phyloP scores from a whole-genome alignment of 2,888 invertebrate species.

The Andrena bicolor region DNA sequence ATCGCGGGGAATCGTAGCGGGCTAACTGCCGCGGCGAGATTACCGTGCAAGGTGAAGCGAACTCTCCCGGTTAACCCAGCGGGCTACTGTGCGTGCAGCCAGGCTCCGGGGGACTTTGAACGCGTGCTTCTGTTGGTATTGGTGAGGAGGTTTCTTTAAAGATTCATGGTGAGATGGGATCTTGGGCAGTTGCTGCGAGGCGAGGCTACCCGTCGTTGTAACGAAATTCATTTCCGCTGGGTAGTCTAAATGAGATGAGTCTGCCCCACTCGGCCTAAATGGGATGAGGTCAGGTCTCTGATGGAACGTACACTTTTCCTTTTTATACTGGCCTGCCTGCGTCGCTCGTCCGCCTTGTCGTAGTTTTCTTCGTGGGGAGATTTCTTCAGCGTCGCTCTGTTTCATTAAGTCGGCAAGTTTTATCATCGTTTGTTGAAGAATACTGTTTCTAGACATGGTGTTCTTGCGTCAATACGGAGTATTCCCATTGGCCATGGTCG shows the following conservation, averaged over 20 bases:
- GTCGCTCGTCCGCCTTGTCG: background rate
- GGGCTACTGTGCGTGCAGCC: background rate
- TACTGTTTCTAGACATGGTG: too few species aligned
- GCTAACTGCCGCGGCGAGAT: background rate
- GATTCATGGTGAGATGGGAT: conserved; percentile 12
- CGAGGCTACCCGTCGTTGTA: conserved; percentile 5
- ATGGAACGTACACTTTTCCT: conserved; percentile 24
- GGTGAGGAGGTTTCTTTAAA: background rate
- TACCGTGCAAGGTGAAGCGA: background rate
- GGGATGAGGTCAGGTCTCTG: conserved; percentile 41
- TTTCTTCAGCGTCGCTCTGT: background rate
- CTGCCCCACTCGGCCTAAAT: conserved; percentile 34
- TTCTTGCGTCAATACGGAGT: too few species aligned
- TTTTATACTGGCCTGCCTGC: conserved; percentile 1
- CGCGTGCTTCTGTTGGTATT: background rate
- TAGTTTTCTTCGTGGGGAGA: background rate
- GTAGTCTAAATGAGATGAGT: conserved; percentile 44
- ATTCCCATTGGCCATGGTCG: too few species aligned
- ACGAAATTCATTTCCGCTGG: conserved; percentile 37
- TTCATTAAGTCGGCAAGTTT: background rate
- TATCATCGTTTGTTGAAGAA: background rate
- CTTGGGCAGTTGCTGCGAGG: background rate
- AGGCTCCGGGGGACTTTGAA: background rate
- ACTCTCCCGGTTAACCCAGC: background rate
- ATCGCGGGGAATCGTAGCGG: conserved; percentile 10